These are phyloP conservation scores for Drosophila vallismaia DNA, from an alignment of 2,888 invertebrate genomes.

Conservation along the genomic window DNA sequence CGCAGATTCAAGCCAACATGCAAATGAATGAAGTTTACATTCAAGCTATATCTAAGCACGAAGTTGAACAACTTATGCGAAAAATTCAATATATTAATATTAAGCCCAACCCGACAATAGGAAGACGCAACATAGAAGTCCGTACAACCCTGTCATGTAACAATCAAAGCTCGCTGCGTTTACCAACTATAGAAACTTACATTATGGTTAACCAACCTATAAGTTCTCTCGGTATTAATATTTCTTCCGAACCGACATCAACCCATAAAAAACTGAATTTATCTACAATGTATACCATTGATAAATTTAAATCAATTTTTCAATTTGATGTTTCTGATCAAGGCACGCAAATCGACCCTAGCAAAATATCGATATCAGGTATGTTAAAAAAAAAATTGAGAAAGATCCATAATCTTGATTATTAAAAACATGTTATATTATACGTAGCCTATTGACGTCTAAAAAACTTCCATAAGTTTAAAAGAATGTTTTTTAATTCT, in stretches of 20 bases:
- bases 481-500: too few species aligned
- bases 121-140: conserved; percentile 89
- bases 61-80: conserved; percentile 93
- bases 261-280: conserved; percentile 9
- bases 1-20: conserved; percentile 89
- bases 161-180: conserved; percentile 81
- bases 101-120: conserved; percentile 96
- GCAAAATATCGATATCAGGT: conserved; percentile 57
- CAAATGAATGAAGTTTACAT: conserved; percentile 91
- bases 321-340: conserved; percentile 22
- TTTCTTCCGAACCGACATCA: conserved; percentile 15
- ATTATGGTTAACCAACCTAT: conserved; percentile 83
- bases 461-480: too few species aligned
- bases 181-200: conserved; percentile 83
- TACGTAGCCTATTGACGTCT: too few species aligned
- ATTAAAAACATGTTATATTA: too few species aligned
- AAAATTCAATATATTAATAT: conserved; percentile 96
- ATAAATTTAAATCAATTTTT: conserved; percentile 5
- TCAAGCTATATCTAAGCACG: conserved; percentile 95
- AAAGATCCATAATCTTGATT: too few species aligned
- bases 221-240: conserved; percentile 25
- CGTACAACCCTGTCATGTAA: conserved; percentile 82
- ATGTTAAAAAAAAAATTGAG: conserved; percentile 11
- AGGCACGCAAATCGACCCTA: background rate
- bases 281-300: conserved; percentile 25